Evolutionary conservation across 2,113 vertebrate genomes (phyloP), one percentile per base, ranked within the genome.

Genomic region (Xenopus tropicalis): DNA sequence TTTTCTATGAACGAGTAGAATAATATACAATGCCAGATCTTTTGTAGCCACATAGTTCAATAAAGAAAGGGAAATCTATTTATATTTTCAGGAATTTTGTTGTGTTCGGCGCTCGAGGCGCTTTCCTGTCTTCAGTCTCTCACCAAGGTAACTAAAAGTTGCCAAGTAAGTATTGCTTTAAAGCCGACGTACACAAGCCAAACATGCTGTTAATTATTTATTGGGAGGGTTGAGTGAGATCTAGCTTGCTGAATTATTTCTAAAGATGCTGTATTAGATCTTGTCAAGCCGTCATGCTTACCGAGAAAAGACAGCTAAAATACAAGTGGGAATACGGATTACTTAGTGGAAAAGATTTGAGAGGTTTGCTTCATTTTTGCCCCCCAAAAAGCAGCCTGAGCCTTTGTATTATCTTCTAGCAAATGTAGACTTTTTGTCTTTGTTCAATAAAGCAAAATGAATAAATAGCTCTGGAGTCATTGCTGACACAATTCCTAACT

Each of bases 211-310:
- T 81, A 79, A 79, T 79, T 77, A 70, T 11, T 83, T 72, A 79
- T 77, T 61, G 0, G 42, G 58, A 67, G 19, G 74, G 23, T 70
- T 83, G 82, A 84, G 82, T 84, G 80, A 80, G 74, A 80, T 29
- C 81, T 69, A 67, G 25, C 82, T 80, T 82, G 48, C 81, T 83
- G 81, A 81, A 85, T 84, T 82, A 83, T 86, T 84, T 82, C 82
- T 83, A 77, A 86, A 80, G 78, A 22, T 59, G 57, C 66, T 76
- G 73, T 76, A 84, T 80, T 79, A 85, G 79, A 78, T 86, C 82
- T 78, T 82, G 80, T 80, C 72, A 82, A 64, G 79, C 79, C 79
- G 81, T 84, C 84, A 79, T 77, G 83, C 82, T 78, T 85, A 72
- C 66, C 66, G 62, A 74, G 83, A 80, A 80, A 80, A 78, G 82